Evolutionary conservation across 1,140 invertebrate genomes (phyloP).

Genomic region (Atta colombica): DNA sequence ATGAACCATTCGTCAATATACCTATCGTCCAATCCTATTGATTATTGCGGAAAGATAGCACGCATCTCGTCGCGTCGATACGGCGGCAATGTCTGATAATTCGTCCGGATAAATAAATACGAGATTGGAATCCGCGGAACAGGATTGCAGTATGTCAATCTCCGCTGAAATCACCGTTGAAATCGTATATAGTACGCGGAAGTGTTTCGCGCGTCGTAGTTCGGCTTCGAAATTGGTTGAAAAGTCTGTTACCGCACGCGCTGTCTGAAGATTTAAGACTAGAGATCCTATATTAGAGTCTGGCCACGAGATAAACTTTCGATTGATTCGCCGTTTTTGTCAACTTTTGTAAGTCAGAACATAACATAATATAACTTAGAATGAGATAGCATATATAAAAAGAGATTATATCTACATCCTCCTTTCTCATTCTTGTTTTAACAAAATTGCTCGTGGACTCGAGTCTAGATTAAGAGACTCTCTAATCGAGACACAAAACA

Average conservation of each 20-base stretch:
- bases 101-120: slow-evolving; percentile 54
- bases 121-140: slow-evolving; percentile 46
- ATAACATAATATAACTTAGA: too few species aligned
- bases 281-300: too few species aligned
- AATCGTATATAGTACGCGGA: slow-evolving; percentile 62
- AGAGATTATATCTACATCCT: too few species aligned
- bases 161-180: slow-evolving; percentile 60
- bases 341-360: too few species aligned
- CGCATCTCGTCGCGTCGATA: not conserved
- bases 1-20: not conserved
- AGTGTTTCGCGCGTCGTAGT: slow-evolving; percentile 66
- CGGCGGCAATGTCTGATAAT: slow-evolving; percentile 35
- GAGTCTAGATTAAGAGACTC: too few species aligned
- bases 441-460: too few species aligned
- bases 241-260: slow-evolving; percentile 43
- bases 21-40: slow-evolving; percentile 14
- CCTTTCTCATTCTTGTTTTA: too few species aligned
- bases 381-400: too few species aligned
- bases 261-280: not conserved
- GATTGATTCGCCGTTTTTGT: too few species aligned
- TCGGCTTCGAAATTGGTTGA: slow-evolving; percentile 50
- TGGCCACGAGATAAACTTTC: too few species aligned
- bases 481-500: too few species aligned
- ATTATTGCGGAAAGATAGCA: not conserved
- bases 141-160: slow-evolving; percentile 69